phyloP scores from a whole-genome alignment of 2,888 invertebrate species.

The Acanthopleura granulata region DNA sequence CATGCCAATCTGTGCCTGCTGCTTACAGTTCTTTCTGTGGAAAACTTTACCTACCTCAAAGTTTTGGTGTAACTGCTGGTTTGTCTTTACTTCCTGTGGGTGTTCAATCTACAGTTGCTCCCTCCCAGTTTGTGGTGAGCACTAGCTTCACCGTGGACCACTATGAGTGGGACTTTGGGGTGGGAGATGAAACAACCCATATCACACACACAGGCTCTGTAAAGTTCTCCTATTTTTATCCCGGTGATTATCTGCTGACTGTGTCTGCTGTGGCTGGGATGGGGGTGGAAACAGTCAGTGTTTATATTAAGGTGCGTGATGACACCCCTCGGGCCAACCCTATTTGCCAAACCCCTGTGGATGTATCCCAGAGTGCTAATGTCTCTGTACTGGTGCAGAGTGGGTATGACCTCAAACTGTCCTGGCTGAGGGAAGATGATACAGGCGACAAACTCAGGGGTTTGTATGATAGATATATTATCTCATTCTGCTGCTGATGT shows the following conservation, averaged over 20 bases:
- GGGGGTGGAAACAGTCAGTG: neutral
- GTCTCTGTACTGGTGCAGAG: neutral
- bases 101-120: neutral
- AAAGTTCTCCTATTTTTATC: constrained; percentile 4
- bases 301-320: neutral
- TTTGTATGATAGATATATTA: neutral
- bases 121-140: neutral
- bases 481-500: too few relatives aligned
- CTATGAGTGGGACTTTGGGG: constrained; percentile 8
- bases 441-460: neutral
- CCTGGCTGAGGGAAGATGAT: neutral
- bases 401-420: neutral
- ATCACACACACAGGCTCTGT: neutral
- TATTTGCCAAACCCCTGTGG: neutral
- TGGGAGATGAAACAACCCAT: neutral
- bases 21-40: neutral
- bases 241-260: constrained; percentile 11
- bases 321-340: neutral
- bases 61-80: neutral
- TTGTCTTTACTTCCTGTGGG: neutral
- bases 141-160: neutral
- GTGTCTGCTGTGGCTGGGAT: neutral
- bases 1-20: neutral
- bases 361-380: neutral
- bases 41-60: constrained; percentile 12